Conservation (phyloP, 2,888 invertebrate genomes). For the Eupeodes latifasciatus region DNA sequence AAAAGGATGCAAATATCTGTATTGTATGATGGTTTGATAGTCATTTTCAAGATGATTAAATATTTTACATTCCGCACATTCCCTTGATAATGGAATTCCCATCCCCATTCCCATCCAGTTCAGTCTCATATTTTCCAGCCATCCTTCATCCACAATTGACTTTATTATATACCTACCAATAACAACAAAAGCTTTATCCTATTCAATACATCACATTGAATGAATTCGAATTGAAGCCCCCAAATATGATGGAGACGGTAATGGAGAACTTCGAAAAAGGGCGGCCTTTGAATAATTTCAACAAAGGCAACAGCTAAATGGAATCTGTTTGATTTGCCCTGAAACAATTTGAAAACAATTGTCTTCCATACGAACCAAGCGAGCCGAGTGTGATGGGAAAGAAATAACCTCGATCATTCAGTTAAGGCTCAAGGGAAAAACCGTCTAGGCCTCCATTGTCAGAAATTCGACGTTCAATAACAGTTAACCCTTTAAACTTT, state of each 20-base stretch:
- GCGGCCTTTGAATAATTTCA: conserved; percentile 10
- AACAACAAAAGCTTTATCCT: too few relatives aligned
- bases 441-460: background rate
- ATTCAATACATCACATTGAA: background rate
- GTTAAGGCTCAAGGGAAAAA: background rate
- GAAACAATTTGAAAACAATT: conserved; percentile 21
- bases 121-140: background rate
- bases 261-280: background rate
- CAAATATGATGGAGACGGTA: background rate
- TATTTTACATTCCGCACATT: conserved; percentile 60
- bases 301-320: conserved; percentile 20
- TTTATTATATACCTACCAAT: too few relatives aligned
- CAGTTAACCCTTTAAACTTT: background rate
- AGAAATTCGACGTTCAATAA: background rate
- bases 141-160: background rate
- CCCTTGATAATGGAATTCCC: conserved; percentile 33
- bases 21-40: conserved; percentile 57
- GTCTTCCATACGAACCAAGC: background rate
- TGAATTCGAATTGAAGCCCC: background rate
- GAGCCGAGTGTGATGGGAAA: too few relatives aligned
- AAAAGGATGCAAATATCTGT: conserved; percentile 9
- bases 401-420: background rate
- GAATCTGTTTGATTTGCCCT: conserved; percentile 32
- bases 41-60: conserved; percentile 73
- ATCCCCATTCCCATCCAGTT: background rate